Evolutionary conservation across 2,113 vertebrate species (phyloP).

Genomic region (Gnathonemus echidnorhynchus): DNA sequence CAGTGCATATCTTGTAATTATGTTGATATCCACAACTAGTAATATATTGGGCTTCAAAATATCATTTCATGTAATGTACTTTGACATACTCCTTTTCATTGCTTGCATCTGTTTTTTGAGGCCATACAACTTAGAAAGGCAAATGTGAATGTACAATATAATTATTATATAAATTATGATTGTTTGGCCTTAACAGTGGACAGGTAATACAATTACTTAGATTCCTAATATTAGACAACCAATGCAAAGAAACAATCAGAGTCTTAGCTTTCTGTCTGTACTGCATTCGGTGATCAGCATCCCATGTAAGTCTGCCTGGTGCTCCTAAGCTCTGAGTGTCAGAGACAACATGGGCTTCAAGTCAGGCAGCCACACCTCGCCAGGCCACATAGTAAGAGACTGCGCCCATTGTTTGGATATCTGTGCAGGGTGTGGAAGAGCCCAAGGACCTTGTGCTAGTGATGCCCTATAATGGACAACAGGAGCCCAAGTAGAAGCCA

Average conservation of each 20-base stretch:
- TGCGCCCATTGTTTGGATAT: constrained; percentile 16
- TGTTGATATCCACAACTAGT: not conserved
- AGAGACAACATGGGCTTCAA: not conserved
- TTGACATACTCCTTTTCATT: not conserved
- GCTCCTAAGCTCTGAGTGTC: not conserved
- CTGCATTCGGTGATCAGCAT: not conserved
- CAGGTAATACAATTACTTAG: not conserved
- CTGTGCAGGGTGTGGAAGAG: constrained; percentile 21
- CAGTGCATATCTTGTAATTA: not conserved
- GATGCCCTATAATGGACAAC: constrained; percentile 33
- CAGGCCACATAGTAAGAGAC: constrained; percentile 11
- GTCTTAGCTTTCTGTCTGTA: not conserved
- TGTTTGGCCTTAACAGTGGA: not conserved
- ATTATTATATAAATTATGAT: not conserved
- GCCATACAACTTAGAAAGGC: not conserved
- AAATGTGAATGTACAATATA: not conserved
- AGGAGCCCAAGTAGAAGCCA: constrained; percentile 33
- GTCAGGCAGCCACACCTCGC: not conserved
- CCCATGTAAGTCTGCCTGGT: not conserved
- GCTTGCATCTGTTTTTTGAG: not conserved
- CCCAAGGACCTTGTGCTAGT: constrained; percentile 20
- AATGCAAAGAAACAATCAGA: not conserved
- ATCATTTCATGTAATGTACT: not conserved
- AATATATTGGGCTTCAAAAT: not conserved
- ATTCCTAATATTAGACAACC: not conserved